A percentile compares a stretch with the other conserved stretches of the same genome.
phyloP scores from a whole-genome alignment of 2,113 vertebrate genomes.

The Sporophila hypoxantha region DNA sequence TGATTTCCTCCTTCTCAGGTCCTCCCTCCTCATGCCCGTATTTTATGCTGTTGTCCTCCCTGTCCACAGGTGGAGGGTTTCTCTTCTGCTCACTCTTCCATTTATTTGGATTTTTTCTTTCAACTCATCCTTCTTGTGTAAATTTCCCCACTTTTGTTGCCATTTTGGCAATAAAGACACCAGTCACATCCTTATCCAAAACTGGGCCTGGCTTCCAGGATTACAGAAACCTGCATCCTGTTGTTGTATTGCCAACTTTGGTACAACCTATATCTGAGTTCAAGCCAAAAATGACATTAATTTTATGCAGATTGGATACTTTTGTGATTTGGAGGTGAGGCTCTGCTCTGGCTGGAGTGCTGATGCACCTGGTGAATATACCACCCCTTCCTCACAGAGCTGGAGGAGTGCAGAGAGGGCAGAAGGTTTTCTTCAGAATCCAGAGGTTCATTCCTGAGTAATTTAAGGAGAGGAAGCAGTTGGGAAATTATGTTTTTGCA shows the following conservation, averaged over 20 bases:
- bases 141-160: background rate
- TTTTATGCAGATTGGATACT: background rate
- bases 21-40: background rate
- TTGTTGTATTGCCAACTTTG: no score
- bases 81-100: background rate
- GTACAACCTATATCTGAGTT: background rate
- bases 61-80: background rate
- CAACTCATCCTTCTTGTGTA: background rate
- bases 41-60: background rate
- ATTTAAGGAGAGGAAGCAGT: background rate
- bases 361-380: background rate
- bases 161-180: background rate
- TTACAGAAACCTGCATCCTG: no score
- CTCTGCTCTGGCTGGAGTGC: background rate
- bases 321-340: background rate
- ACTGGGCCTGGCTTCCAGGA: background rate
- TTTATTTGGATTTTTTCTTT: background rate
- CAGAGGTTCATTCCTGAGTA: background rate
- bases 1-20: background rate
- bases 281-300: background rate
- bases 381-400: background rate
- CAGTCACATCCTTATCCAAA: background rate
- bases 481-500: background rate
- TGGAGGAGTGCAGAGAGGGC: background rate
- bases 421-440: background rate